Base-by-base conservation (phyloP, 2,888 invertebrate species). In the Morpho achilles region DNA sequence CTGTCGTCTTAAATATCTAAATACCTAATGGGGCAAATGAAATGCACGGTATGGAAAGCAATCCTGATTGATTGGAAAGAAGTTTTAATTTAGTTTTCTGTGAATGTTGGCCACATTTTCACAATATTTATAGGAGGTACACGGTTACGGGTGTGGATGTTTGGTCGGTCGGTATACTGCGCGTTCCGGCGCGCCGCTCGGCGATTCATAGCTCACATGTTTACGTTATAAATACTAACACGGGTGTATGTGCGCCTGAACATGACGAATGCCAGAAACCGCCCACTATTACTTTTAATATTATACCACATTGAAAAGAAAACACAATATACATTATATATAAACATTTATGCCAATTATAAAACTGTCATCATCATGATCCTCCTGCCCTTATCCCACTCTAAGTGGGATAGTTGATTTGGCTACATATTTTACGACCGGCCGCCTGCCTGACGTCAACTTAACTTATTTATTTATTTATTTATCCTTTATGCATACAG, bases 191-290 rank as follows among this genome's bases (percentile, higher is more conserved):
- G 46, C 62, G 16, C 16, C 16, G 16, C 16, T 16, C 16, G 56
- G 66, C 69, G 75, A 79, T 32, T 32, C 32, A 32, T 32, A 32
- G 32, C 86, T 85, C 87, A 87, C 85, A 84, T 87, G 87, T 84
- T 87, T 80, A 82, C 76, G 81, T 79, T 88, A 82, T 84, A 83
- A 84, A 82, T 82, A 86, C 79, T 67, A 73, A 75, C 71, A 71
- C 68, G 73, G 67, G 67, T 69, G 76, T 77, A 75, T 79, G 77
- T 80, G 77, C 73, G 79, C 73, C 72, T 67, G 71, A 76, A 71
- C 77, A 78, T 82, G 78, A 80, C 79, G 73, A 69, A 79, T 73
- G 78, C 79, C 82, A 84, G 83, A 77, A 74, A 79, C 79, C 88
- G 87, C 87, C 87, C 87, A 87, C 87, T 69, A 58, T 49, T 48